Percentiles rank a stretch among this genome's conserved stretches.
Evolutionary conservation across 2,797 vertebrate species (phyloP).

Genomic region (Austrolebias charrua): DNA sequence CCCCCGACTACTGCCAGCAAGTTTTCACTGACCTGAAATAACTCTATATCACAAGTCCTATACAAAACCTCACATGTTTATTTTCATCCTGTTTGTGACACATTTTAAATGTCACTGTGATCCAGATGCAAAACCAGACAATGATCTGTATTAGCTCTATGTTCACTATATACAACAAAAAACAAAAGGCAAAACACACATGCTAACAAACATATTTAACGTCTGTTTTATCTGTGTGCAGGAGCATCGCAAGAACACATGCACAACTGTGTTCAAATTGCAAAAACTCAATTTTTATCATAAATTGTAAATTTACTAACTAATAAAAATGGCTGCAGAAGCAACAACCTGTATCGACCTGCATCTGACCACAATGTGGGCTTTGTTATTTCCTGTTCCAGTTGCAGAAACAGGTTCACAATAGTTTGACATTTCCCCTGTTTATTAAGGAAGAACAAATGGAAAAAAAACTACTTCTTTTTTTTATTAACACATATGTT

Average conservation of each 20-base stretch:
- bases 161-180: neutral
- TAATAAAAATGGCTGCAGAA: neutral
- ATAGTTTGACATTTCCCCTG: neutral
- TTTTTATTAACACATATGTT: neutral
- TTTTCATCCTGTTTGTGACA: constrained; percentile 8
- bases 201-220: neutral
- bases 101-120: neutral
- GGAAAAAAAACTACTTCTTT: neutral
- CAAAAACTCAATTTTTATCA: no score
- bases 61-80: neutral
- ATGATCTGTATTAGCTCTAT: no score
- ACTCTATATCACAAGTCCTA: constrained; percentile 2
- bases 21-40: neutral
- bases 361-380: neutral
- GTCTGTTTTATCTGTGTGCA: no score
- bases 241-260: neutral
- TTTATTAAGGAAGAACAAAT: neutral
- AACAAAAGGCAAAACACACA: neutral
- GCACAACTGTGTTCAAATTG: no score
- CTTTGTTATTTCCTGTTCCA: neutral
- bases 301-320: neutral
- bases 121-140: neutral
- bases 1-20: no score
- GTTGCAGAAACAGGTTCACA: neutral
- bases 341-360: neutral